Percentiles rank a stretch among this genome's conserved stretches.
Conservation (phyloP, 2,797 vertebrate genomes). For the Champsocephalus esox region DNA sequence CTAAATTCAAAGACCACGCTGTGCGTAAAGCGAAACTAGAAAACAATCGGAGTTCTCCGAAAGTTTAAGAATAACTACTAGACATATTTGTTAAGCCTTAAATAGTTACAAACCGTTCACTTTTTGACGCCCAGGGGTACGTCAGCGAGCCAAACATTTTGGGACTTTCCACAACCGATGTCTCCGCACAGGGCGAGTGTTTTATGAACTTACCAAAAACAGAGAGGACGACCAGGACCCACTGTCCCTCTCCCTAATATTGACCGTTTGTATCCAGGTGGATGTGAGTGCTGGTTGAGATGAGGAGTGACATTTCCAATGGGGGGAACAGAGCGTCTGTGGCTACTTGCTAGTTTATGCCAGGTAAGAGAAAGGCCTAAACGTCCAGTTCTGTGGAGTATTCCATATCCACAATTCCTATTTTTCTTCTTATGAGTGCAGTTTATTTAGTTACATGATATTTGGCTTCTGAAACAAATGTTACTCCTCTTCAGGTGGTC, state of each 20-base stretch:
- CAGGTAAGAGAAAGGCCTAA: constrained; percentile 68
- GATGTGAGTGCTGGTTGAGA: constrained; percentile 40
- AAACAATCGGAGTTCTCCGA: not conserved
- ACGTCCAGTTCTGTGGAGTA: not conserved
- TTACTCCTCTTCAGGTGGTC: constrained; percentile 69
- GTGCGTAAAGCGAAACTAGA: constrained; percentile 14
- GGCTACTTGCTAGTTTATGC: constrained; percentile 68
- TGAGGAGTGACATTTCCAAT: constrained; percentile 60
- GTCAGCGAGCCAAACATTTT: constrained; percentile 51
- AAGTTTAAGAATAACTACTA: no score
- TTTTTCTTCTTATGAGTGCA: not conserved
- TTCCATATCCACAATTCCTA: not conserved
- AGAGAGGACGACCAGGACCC: constrained; percentile 15
- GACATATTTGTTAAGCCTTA: not conserved
- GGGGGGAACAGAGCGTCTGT: constrained; percentile 60
- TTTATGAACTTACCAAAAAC: constrained; percentile 6
- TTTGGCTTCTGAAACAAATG: not conserved
- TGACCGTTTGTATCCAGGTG: constrained; percentile 19
- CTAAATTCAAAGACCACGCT: constrained; percentile 74
- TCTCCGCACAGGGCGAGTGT: constrained; percentile 46
- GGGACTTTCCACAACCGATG: constrained; percentile 71
- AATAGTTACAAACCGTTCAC: constrained; percentile 4
- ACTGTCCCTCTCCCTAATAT: constrained; percentile 9
- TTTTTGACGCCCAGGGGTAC: constrained; percentile 22
- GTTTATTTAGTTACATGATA: no score